Base-by-base conservation (phyloP, 2,888 invertebrate genomes). In the Antheraea assamensis region DNA sequence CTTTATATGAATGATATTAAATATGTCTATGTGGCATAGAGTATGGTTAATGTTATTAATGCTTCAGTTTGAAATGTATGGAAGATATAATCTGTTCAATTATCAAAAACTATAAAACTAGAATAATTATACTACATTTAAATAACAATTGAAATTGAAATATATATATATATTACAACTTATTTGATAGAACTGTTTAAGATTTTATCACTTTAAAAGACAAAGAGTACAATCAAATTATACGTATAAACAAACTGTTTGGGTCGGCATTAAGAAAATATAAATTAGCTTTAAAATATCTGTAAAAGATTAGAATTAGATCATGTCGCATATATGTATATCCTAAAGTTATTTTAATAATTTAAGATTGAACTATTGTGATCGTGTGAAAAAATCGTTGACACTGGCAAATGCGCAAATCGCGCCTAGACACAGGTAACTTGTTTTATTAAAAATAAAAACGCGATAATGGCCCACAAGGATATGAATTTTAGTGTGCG, bases 401-500 rank as follows among this genome's bases (percentile, higher is more conserved):
- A 58, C 30, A 64, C 17, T 27, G 61, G 30, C 17, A 27, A 64
- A 64, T 64, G 3, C 17, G 17, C 17, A 30, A 30, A 64, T 30
- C 30, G 61, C 61, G 17, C 5, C 15, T 58, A 24, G 10, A 24
- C 15, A 24, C 10, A n/a, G 24, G 5, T 24, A 3, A n/a, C n/a
- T 64, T 30, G 5, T 64, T 64, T 64, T 58, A 24, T 30, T 31
- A 66, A 66, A 31, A 66, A 19, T 31, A 66, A 1, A 68, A 68
- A 68, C 35, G 3, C 5, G 31, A 35, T 68, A 35, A 31, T n/a
- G 21, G 7, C 24, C 35, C 4, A n/a, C 31, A 19, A 68, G 68
- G 68, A 68, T 68, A 35, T 35, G 49, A 49, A 72, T 19, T 42
- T 47, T 61, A 52, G n/a, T 64, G 66, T 52, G 42, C 58, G 30